phyloP scores from a whole-genome alignment of 2,888 invertebrate species.

The Melanostoma scalare region DNA sequence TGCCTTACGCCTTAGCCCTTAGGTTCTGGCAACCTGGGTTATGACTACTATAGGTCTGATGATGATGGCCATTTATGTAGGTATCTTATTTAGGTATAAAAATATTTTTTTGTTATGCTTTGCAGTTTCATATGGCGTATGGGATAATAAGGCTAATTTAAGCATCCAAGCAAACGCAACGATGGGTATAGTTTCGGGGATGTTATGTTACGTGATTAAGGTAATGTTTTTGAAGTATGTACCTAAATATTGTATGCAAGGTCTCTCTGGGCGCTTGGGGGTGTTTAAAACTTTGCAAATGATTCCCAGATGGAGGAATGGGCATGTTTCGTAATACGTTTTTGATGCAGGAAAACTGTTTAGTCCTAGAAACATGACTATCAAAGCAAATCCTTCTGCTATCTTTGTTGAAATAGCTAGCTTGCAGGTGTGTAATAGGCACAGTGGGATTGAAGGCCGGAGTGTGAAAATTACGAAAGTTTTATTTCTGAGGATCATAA shows the following conservation, averaged over 20 bases:
- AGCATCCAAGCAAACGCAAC: slow-evolving; percentile 9
- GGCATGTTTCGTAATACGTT: slow-evolving; percentile 24
- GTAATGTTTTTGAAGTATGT: slow-evolving; percentile 5
- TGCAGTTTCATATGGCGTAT: slow-evolving; percentile 26
- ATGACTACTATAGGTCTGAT: slow-evolving; percentile 4
- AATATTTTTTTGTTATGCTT: slow-evolving; percentile 5
- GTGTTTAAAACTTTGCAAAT: slow-evolving; percentile 16
- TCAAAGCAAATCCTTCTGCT: slow-evolving; percentile 32
- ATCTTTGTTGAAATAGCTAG: slow-evolving; percentile 30
- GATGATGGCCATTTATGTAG: slow-evolving; percentile 12
- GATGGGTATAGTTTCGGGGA: slow-evolving; percentile 45
- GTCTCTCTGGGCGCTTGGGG: slow-evolving; percentile 8
- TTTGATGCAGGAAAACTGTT: slow-evolving; percentile 22
- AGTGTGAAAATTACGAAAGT: slow-evolving; percentile 7
- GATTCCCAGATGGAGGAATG: background rate
- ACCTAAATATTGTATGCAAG: background rate
- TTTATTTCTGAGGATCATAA: background rate
- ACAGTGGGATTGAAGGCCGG: background rate
- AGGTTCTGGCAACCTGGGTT: background rate
- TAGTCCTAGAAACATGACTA: background rate
- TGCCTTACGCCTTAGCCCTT: no score
- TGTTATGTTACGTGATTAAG: slow-evolving; percentile 31
- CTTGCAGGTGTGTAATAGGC: slow-evolving; percentile 8
- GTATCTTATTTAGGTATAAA: slow-evolving; percentile 27
- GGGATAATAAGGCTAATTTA: slow-evolving; percentile 48